Evolutionary conservation across 2,113 vertebrate genomes (phyloP).

Genomic region (Carettochelys insculpta): DNA sequence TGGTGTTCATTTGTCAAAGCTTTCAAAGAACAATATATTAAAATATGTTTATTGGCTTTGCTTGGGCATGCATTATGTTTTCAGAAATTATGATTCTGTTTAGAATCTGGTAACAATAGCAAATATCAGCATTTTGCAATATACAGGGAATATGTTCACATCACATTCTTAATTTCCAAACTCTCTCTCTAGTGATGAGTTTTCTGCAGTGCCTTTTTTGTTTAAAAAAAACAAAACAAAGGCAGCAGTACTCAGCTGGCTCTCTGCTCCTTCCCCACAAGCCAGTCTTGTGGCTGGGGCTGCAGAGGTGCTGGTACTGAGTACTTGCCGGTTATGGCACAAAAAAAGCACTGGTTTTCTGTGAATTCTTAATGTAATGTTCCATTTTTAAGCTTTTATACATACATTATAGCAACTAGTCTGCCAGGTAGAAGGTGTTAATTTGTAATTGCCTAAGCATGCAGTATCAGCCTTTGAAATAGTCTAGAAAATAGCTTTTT

Average conservation of each 20-base stretch:
- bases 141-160: background rate
- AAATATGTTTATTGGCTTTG: background rate
- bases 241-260: too few relatives aligned
- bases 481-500: background rate
- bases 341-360: too few relatives aligned
- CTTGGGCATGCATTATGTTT: background rate
- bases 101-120: background rate
- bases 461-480: background rate
- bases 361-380: background rate
- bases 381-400: background rate
- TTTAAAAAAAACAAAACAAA: too few relatives aligned
- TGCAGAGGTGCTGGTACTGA: too few relatives aligned
- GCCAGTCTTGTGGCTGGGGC: too few relatives aligned
- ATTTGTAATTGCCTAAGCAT: background rate
- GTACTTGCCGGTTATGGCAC: too few relatives aligned
- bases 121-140: background rate
- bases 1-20: background rate
- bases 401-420: background rate
- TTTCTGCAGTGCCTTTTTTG: too few relatives aligned
- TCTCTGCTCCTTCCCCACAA: too few relatives aligned
- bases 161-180: background rate
- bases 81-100: background rate
- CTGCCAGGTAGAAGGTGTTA: background rate
- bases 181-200: background rate
- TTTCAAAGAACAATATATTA: background rate